Evolutionary conservation across 2,797 vertebrate species (phyloP), one percentile per base, ranked within the genome.

Genomic region (Rhinichthys osculus): DNA sequence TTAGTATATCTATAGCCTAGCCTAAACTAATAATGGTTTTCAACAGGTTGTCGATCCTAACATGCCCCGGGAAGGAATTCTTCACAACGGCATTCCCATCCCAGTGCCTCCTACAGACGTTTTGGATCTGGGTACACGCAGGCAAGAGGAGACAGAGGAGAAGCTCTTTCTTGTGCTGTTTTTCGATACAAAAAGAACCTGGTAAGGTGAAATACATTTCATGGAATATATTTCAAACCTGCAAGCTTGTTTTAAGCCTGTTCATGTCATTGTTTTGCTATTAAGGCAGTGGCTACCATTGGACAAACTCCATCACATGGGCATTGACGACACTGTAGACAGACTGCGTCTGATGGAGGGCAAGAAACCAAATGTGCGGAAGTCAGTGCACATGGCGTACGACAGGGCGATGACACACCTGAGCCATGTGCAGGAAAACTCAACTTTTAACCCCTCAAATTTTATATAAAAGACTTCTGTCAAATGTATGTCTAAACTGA

Each of bases 101-200:
- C 98, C 98, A 1, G 98, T 99, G 79, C 98, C 98, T 78, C 98
- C 98, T 0, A 85, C 96, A 94, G 98, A 99, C 84, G 98, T 99
- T 89, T 93, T 99, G 91, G 97, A 97, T 92, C 90, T 99, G 92
- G 97, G 98, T 78, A 95, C 97, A 88, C 96, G 96, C 93, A 96
- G 95, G 86, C 95, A 96, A 92, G 93, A 92, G 2, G 97, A 99
- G 87, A 95, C 95, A 77, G 96, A 95, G 81, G 95, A 98, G 91
- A 98, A 97, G 89, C 97, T 99, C 91, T 99, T 98, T 94, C 95
- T 99, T 54, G 98, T 99, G 92, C 96, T 99, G 88, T 99, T 99
- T 94, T 99, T 99, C 92, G 98, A 99, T 94, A 98, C 99, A 92
- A 99, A 99, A 93, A 96, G 98, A 92, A 99, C 98, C 85, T 99